Evolutionary conservation across 92 coral and sea anemone genomes (phyloP).

Genomic region (Porites evermanni): DNA sequence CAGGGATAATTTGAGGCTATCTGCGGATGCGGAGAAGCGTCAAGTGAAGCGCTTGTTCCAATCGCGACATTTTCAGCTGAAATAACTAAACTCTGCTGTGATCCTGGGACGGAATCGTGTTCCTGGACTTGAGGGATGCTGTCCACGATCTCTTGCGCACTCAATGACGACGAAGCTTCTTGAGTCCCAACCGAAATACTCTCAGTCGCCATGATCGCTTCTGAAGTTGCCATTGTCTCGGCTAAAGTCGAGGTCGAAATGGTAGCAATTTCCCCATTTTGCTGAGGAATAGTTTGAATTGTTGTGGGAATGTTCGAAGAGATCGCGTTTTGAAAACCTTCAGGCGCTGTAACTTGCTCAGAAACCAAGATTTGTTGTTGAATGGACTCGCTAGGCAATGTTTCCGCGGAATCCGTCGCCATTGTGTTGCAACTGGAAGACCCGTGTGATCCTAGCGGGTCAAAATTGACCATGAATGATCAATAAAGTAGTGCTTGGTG

Average conservation of each 20-base stretch:
- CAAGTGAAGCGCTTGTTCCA: conserved; percentile 16
- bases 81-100: conserved; percentile 34
- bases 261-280: conserved; percentile 62
- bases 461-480: conserved; percentile 25
- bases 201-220: conserved; percentile 66
- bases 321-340: conserved; percentile 58
- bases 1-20: conserved; percentile 87
- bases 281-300: conserved; percentile 54
- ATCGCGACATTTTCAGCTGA: conserved; percentile 43
- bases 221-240: conserved; percentile 68
- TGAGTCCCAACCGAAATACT: conserved; percentile 79
- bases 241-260: conserved; percentile 63
- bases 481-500: conserved; percentile 62
- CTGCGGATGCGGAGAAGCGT: conserved; percentile 24
- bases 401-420: conserved; percentile 77
- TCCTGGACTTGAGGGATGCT: conserved; percentile 57
- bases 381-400: conserved; percentile 63
- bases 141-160: conserved; percentile 52
- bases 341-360: conserved; percentile 67
- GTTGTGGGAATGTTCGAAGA: conserved; percentile 45
- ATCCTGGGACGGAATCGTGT: conserved; percentile 49
- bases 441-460: conserved; percentile 2
- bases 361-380: conserved; percentile 76
- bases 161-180: conserved; percentile 38
- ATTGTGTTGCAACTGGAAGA: conserved; percentile 39